These are phyloP conservation scores for Centropyge bicolor DNA, from an alignment of 2,797 vertebrate species.

Conservation along the genomic window DNA sequence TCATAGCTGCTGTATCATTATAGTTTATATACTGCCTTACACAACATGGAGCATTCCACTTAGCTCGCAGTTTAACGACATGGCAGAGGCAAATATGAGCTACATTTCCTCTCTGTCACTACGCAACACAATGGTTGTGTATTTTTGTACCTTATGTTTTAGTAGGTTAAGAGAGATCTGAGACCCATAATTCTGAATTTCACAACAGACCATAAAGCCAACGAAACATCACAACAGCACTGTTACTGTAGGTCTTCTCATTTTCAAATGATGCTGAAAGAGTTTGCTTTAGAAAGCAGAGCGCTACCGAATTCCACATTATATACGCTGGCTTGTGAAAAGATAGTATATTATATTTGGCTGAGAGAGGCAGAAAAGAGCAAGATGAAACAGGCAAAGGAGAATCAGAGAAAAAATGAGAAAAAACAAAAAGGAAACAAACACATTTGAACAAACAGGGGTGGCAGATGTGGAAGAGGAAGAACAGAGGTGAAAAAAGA, in stretches of 20 bases:
- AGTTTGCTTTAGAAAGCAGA: conserved; percentile 9
- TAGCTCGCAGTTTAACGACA: neutral
- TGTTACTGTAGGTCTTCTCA: neutral
- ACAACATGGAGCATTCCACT: neutral
- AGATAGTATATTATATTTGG: conserved; percentile 5
- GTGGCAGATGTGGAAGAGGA: conserved; percentile 16
- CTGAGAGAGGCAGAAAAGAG: neutral
- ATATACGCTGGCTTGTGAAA: neutral
- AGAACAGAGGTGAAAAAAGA: conserved; percentile 6
- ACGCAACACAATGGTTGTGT: neutral
- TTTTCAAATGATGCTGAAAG: conserved; percentile 2
- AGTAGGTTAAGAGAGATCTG: neutral
- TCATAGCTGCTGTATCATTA: neutral
- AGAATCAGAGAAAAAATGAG: neutral
- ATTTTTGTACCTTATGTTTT: neutral
- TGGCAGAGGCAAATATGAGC: neutral
- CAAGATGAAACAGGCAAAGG: neutral
- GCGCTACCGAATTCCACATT: neutral
- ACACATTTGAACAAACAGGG: conserved; percentile 18
- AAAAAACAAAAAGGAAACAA: conserved; percentile 18
- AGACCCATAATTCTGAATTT: neutral
- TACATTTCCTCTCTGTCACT: neutral
- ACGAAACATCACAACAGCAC: neutral
- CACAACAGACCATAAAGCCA: neutral
- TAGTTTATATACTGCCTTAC: neutral